Base-by-base conservation (phyloP, 2,113 vertebrate species). In the Illadopsis cleaveri region DNA sequence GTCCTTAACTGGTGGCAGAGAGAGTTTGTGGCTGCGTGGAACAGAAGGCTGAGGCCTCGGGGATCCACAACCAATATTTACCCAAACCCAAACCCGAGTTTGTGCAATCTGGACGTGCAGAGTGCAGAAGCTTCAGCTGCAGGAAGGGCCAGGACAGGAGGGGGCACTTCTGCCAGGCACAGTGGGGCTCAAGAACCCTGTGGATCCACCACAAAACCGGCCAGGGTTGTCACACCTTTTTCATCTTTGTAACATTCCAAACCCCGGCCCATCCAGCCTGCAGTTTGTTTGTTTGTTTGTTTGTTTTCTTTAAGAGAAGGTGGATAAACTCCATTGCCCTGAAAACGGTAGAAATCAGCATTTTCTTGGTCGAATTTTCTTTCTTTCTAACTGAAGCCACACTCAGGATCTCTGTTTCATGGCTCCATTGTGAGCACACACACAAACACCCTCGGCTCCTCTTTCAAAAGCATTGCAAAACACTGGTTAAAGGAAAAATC, bases 221-320 rank as follows among this genome's bases (percentile, higher is more conserved):
- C 37, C 40, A n/a, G 47, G 17, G 8, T 7, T 22, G 18, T n/a
- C 56, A 30, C 11, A 57, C 15, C 38, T 16, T 0, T 53, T 77
- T 53, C 6, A 19, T 6, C 24, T 38, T 47, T 8, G 0, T 25
- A 5, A 31, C 1, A 0, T n/a, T 58, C 62, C 64, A 53, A 56
- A 56, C 10, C 10, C 20, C 2, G 3, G 12, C 5, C 1, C 18
- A 17, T 54, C 60, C 80, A 50, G 19, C 56, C 68, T 50, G 19
- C 11, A 31, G 5, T 3, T 68, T n/a, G n/a, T 11, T 19, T 23
- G 22, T 37, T n/a, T n/a, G n/a, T n/a, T 22, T 44, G 20, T 47
- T 47, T 5, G 12, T 23, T 3, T 13, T n/a, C 30, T 47, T 7
- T 37, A 61, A 44, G 14, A 66, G 45, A 70, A 48, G 8, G 10